Base-by-base conservation (phyloP, 2,888 invertebrate genomes). In the Romanomermis culicivorax region DNA sequence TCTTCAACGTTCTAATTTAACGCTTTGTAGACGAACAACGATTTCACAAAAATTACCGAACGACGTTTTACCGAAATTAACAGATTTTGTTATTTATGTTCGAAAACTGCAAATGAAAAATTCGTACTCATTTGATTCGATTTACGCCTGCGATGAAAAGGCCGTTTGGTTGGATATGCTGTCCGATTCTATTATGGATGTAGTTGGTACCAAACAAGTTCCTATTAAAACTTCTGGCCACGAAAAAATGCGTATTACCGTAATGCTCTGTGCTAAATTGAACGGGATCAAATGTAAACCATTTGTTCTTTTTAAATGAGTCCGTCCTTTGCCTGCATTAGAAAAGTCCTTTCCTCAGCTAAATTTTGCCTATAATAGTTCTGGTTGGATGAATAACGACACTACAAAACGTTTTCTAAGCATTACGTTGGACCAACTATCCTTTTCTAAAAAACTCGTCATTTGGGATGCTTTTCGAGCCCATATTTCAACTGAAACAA, bases 211-310 rank as follows among this genome's bases (percentile, higher is more conserved):
- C 4, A 52, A 29, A 20, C 52, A 25, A 7, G 23, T 25, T 4
- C 29, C 24, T 29, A 23, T 45, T n/a, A 45, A 45, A 45, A 45
- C 45, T n/a, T n/a, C 45, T 45, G 45, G 45, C 11, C 45, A 45
- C 23, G 17, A 45, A 45, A 45, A 45, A 45, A 45, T 45, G 45
- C 23, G 45, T 45, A 45, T 45, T 45, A 45, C 45, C 4, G 45
- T 45, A 7, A 45, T 45, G 45, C 45, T 45, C 23, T 45, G 45
- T 45, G 45, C 45, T 23, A 45, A 45, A 45, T 11, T 23, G 4
- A 45, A 23, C 23, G 45, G 45, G 7, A 7, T 23, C 45, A 45
- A 45, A 45, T 45, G 45, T 23, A 45, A 45, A 23, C 45, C 45
- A 7, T 45, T 45, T 45, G 11, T 45, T 7, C 23, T 45, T 4